Evolutionary conservation across 2,113 vertebrate species (phyloP).

Genomic region (Stigmatopora nigra): DNA sequence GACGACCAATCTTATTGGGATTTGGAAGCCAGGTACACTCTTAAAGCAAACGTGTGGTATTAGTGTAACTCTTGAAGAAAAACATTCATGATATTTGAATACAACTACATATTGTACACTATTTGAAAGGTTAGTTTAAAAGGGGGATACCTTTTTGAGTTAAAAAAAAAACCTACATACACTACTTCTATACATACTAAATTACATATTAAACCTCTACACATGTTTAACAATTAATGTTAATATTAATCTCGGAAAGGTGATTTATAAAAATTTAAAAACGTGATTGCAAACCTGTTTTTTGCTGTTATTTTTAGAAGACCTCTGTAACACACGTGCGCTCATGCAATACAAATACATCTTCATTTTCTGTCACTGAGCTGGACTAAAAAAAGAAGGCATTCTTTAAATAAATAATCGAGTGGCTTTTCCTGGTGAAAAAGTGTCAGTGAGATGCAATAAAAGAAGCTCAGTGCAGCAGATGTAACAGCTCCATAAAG

Average conservation of each 20-base stretch:
- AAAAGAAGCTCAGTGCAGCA: neutral
- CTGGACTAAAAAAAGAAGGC: neutral
- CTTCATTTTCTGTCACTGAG: neutral
- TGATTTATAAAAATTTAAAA: no score
- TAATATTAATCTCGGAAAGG: no score
- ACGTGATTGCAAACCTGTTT: no score
- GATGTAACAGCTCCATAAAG: slow-evolving; percentile 2
- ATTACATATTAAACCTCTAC: no score
- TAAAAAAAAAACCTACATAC: no score
- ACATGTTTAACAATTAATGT: neutral
- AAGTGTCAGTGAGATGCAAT: neutral
- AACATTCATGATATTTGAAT: no score
- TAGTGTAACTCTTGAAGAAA: neutral
- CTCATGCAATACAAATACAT: neutral
- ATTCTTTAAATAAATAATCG: neutral
- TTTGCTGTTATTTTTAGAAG: neutral
- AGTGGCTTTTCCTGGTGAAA: neutral
- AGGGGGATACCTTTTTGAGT: no score
- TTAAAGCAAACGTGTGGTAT: neutral
- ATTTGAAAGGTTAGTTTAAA: no score
- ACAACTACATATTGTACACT: no score
- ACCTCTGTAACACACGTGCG: no score
- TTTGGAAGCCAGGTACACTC: slow-evolving; percentile 83
- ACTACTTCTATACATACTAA: neutral
- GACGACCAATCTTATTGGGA: slow-evolving; percentile 89